A percentile compares a stretch with the other conserved stretches of the same genome.
These are phyloP conservation scores for Macroglossus sobrinus DNA, from an alignment of 2,113 vertebrate genomes.

Conservation along the genomic window DNA sequence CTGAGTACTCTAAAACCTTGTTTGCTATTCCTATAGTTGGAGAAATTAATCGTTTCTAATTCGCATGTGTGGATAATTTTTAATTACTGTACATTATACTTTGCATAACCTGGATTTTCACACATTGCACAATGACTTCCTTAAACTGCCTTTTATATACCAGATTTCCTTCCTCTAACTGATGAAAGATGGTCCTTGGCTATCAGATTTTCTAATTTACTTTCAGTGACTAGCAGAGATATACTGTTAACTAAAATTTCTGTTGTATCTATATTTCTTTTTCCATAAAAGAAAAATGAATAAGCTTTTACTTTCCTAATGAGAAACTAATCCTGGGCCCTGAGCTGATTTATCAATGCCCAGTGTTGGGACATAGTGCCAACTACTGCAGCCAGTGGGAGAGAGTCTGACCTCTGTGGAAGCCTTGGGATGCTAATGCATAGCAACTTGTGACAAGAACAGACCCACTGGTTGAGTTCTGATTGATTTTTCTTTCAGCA, in stretches of 20 bases:
- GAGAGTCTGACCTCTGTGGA: background rate
- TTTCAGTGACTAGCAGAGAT: background rate
- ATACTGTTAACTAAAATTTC: background rate
- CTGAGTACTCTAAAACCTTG: background rate
- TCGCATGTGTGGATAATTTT: background rate
- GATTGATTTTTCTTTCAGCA: background rate
- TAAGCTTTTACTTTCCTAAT: background rate
- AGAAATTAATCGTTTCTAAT: background rate
- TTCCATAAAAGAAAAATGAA: background rate
- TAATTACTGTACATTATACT: constrained; percentile 21
- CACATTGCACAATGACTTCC: background rate
- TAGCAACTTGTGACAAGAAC: background rate
- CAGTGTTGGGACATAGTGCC: background rate
- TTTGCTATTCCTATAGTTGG: background rate
- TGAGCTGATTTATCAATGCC: background rate
- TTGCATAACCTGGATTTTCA: constrained; percentile 3
- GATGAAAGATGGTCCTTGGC: background rate
- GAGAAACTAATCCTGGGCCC: background rate
- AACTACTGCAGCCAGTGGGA: background rate
- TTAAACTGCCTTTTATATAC: background rate
- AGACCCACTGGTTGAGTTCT: background rate
- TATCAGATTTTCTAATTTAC: constrained; percentile 15
- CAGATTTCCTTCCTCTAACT: background rate
- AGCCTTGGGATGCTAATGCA: background rate
- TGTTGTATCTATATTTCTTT: background rate